Evolutionary conservation across 2,113 vertebrate genomes (phyloP).

Genomic region (Eolophus roseicapilla): DNA sequence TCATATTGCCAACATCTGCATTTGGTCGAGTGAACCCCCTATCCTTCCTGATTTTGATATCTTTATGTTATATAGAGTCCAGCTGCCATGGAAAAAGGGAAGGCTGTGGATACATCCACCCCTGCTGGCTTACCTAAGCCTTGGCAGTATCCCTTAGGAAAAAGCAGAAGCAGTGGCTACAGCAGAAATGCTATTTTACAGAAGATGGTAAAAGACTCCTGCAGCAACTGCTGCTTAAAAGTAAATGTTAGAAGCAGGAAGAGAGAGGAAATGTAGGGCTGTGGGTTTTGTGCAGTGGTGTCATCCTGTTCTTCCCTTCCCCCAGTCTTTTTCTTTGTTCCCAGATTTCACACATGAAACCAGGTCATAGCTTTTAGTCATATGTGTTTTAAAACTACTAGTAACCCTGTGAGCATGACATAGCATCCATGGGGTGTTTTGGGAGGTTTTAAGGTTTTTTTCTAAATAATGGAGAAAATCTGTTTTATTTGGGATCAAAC

Average conservation of each 20-base stretch:
- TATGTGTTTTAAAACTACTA: neutral
- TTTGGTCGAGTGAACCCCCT: neutral
- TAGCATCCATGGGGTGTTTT: neutral
- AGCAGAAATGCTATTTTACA: neutral
- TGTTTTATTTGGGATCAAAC: neutral
- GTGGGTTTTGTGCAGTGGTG: neutral
- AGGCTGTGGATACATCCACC: neutral
- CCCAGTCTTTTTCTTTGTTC: neutral
- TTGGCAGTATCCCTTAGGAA: neutral
- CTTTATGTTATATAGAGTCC: neutral
- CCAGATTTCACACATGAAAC: neutral
- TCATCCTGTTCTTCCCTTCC: neutral
- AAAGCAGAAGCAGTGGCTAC: neutral
- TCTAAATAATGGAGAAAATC: neutral
- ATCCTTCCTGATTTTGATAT: neutral
- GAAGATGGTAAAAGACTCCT: neutral
- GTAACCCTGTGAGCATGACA: neutral
- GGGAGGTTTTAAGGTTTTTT: rapidly evolving
- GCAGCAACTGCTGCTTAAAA: neutral
- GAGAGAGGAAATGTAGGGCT: neutral
- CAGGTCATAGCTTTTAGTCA: neutral
- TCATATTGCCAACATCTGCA: rapidly evolving
- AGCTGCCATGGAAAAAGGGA: neutral
- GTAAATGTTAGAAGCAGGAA: neutral
- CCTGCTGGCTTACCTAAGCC: neutral